Conservation (phyloP, 2,113 vertebrate genomes). For the Chascanopsetta lugubris region DNA sequence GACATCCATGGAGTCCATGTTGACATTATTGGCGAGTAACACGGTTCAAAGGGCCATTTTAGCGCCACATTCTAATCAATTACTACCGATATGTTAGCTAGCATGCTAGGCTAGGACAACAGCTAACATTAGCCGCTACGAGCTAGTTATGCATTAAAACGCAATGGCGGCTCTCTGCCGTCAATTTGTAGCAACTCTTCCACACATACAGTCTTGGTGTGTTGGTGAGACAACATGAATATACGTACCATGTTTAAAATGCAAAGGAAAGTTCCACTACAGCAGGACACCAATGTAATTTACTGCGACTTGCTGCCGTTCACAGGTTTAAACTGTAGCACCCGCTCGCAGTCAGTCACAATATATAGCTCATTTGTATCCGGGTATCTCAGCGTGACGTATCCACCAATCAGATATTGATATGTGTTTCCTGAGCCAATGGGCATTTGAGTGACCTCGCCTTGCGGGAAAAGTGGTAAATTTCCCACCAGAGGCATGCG, state of each 20-base stretch:
- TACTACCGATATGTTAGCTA: neutral
- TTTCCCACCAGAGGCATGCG: neutral
- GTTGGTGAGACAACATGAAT: rapidly evolving
- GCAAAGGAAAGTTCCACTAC: neutral
- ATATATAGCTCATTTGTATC: slow-evolving; percentile 43
- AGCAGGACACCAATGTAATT: neutral
- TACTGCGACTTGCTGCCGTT: neutral
- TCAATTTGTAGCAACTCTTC: rapidly evolving
- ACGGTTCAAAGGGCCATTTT: neutral
- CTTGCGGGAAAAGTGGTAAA: slow-evolving; percentile 26
- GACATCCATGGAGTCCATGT: rapidly evolving
- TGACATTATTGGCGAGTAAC: rapidly evolving
- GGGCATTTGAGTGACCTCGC: neutral
- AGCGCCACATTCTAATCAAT: neutral
- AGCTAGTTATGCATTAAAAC: neutral
- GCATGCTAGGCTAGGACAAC: slow-evolving; percentile 45
- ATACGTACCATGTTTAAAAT: slow-evolving; percentile 59
- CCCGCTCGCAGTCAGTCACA: neutral
- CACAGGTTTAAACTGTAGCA: slow-evolving; percentile 44
- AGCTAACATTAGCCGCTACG: slow-evolving; percentile 41
- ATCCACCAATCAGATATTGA: slow-evolving; percentile 23
- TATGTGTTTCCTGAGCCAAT: slow-evolving; percentile 50
- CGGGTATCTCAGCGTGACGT: slow-evolving; percentile 19
- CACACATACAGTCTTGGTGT: rapidly evolving
- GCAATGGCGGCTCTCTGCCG: rapidly evolving